Evolutionary conservation across 2,888 invertebrate species (phyloP), one percentile per base, ranked within the genome.

Genomic region (Eilema caniola): DNA sequence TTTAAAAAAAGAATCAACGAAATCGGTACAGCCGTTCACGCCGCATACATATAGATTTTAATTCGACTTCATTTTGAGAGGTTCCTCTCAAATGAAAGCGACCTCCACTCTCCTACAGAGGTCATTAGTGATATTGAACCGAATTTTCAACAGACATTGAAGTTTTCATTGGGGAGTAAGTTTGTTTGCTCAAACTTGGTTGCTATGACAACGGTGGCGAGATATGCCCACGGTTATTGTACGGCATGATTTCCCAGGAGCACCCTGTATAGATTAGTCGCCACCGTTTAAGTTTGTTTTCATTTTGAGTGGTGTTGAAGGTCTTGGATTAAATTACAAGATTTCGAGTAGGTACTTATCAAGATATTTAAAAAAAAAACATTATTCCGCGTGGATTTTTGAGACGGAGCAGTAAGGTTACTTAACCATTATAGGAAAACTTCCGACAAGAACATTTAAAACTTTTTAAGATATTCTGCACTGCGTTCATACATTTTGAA

Each of bases 241-340:
- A 70, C 71, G 64, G 57, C 64, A 71, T 75, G 75, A 81, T 81
- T 80, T 80, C 80, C 80, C 80, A 41, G 1, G 82, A 77, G 80
- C 65, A 63, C 57, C 74, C 76, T 70, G 65, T 78, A 62, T 65
- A 65, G 53, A 59, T 69, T 64, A 60, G 69, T 60, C 64, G 33
- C 31, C 57, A 53, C 33, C 3, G 53, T 20, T 62, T 56, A 53
- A 57, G 4, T 14, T 31, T 37, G 20, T 59, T 66, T 24, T 41
- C 24, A 16, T 60, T 59, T 25, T 41, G 56, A 24, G 47, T 64
- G 24, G n/a, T 2, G 33, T 62, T 33, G 23, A 62, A 14, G 23
- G 53, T 53, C 53, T 53, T n/a, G 53, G n/a, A 10, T 2, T n/a
- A 5, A 47, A 20, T 47, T 47, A 20, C 14, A 16, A 59, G 59